phyloP scores from a whole-genome alignment of 2,797 vertebrate genomes.

The Catamblyrhynchus diadema region DNA sequence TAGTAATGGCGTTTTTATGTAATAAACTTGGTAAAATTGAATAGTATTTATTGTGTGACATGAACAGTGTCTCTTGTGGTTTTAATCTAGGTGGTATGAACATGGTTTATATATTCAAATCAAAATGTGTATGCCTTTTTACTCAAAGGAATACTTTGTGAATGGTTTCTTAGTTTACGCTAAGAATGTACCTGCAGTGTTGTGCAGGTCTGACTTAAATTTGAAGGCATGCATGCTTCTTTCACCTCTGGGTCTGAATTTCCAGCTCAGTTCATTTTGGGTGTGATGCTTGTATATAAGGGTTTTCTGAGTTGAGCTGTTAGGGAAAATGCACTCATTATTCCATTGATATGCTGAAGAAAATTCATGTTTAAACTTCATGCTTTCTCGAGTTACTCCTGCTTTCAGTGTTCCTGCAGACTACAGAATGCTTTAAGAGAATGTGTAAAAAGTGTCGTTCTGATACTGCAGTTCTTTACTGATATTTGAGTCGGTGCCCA shows the following conservation, averaged over 20 bases:
- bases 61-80: not conserved
- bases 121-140: not conserved
- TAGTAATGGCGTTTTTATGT: not conserved
- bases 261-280: not conserved
- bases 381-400: constrained; percentile 27
- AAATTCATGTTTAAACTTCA: constrained; percentile 24
- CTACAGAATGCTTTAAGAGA: constrained; percentile 30
- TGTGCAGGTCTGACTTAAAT: not conserved
- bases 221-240: not conserved
- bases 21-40: not conserved
- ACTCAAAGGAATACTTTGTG: not conserved
- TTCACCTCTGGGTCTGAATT: constrained; percentile 6
- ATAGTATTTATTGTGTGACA: not conserved
- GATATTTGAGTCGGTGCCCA: constrained; percentile 33
- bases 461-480: constrained; percentile 18
- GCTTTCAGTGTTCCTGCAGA: not conserved
- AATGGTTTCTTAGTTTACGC: constrained; percentile 29
- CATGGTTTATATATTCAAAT: not conserved
- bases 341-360: not conserved
- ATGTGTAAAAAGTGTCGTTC: constrained; percentile 11
- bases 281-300: not conserved
- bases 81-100: not conserved
- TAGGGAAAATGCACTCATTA: not conserved
- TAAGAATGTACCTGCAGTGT: not conserved
- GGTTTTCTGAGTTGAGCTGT: not conserved